Evolutionary conservation across 2,113 vertebrate genomes (phyloP), one percentile per base, ranked within the genome.

Genomic region (Pygoscelis adeliae): DNA sequence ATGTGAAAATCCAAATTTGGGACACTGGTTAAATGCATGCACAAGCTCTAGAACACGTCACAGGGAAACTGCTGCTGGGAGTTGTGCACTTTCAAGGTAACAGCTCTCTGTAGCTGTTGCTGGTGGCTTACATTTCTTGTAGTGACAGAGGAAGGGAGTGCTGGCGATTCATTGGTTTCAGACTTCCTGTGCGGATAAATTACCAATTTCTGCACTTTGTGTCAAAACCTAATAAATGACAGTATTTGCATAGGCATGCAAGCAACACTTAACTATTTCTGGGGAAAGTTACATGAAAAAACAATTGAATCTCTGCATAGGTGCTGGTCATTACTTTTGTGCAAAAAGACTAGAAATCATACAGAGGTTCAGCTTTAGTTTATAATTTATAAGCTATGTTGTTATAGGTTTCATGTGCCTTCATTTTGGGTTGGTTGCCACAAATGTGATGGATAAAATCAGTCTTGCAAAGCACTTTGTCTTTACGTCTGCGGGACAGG

Each of bases 371-470:
- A 52, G n/a, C 59, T 96, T 90, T 73, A 89, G 84, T 81, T 95
- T 93, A 79, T 96, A 89, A 26, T 77, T 91, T 79, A 65, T 96
- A 92, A 97, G 82, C 72, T 91, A 21, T 93, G 83, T 71, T 91
- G 84, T 70, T 89, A 63, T 1, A 80, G 76, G 92, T 79, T 96
- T 94, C 83, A 77, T 18, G 95, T 98, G 98, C 97, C 96, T 98
- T 98, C 90, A 83, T 83, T 96, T 97, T 93, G 90, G 79, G 72
- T 96, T 97, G 81, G 84, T 94, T 93, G 66, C 86, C 96, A 95
- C 76, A 84, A 88, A 94, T 79, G 44, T 65, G 36, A 11, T 85
- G 71, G 63, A 42, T 65, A 56, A 92, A 50, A 92, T 91, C 56
- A 66, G 58, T 81, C 90, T 96, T 95, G 72, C 89, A 83, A 92